Base-by-base conservation (phyloP, 1,140 invertebrate species). In the Papilio helenus region DNA sequence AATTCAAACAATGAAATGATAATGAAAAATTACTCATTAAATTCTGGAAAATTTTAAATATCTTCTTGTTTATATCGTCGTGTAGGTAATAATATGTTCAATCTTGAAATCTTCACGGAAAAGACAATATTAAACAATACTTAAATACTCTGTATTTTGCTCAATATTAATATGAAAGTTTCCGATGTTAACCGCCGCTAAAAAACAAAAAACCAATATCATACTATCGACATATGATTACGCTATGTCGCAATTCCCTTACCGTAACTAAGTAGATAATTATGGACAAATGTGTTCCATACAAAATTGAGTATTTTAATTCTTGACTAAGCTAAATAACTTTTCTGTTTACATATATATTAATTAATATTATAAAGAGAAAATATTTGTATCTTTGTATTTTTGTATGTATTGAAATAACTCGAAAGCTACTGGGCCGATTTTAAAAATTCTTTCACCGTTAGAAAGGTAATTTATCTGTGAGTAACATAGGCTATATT, bases 141-240 rank as follows among this genome's bases (percentile, higher is more conserved):
- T 58, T 20, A 20, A 20, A 65, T 58, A 23, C 20, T 58, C 5
- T 23, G 58, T 29, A 65, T 29, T 65, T 65, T 14, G 10, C 23
- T 12, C 12, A 29, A 26, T 65, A 16, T 18, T 16, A 29, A 34
- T 34, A 26, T 29, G 10, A 14, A 14, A 73, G 72, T 20, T 44
- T 73, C 26, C 44, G 42, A 26, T 1, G 16, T 49, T 44, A 46
- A 10, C 34, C 7, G 71, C 42, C 44, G n/a, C n/a, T n/a, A n/a
- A n/a, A n/a, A n/a, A n/a, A n/a, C n/a, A n/a, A 73, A 73, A 73
- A 73, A 73, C 51, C 72, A 73, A 73, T 73, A 73, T 46, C 72
- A 20, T 23, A 3, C 42, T 73, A 73, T 49, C 72, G 72, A 26
- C 42, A 73, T 73, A 29, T 29, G 72, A 46, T 16, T 42, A 20